phyloP scores from a whole-genome alignment of 2,888 invertebrate genomes.

The Orthosia gracilis region DNA sequence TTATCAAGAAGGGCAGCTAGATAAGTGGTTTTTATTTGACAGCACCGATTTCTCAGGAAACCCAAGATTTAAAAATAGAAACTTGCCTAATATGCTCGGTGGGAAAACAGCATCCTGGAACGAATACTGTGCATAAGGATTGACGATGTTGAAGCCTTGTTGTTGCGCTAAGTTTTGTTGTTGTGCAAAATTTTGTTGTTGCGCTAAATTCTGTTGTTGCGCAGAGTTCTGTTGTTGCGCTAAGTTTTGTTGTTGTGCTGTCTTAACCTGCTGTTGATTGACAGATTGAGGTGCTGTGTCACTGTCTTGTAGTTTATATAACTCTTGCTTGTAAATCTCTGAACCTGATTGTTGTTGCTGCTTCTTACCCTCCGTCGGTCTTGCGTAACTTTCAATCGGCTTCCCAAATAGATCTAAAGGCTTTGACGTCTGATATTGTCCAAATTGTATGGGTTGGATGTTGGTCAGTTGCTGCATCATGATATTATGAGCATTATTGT shows the following conservation, averaged over 20 bases:
- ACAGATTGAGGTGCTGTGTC: slow-evolving; percentile 82
- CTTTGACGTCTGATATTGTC: slow-evolving; percentile 81
- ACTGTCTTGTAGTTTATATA: slow-evolving; percentile 85
- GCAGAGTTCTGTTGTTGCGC: not conserved
- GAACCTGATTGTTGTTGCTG: slow-evolving; percentile 70
- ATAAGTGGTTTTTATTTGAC: too few species aligned
- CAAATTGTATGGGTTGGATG: slow-evolving; percentile 84
- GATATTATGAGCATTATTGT: slow-evolving; percentile 75
- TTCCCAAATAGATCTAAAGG: slow-evolving; percentile 82
- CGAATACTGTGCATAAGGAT: slow-evolving; percentile 81
- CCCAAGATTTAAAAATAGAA: not conserved
- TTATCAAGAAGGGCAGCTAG: not conserved
- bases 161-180: slow-evolving; percentile 76
- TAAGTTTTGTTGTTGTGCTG: slow-evolving; percentile 65
- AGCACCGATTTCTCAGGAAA: not conserved
- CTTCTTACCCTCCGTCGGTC: slow-evolving; percentile 78
- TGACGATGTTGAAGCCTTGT: slow-evolving; percentile 73
- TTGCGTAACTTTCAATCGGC: slow-evolving; percentile 80
- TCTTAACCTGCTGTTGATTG: slow-evolving; percentile 85
- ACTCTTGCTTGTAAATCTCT: slow-evolving; percentile 86
- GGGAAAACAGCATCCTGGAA: slow-evolving; percentile 84
- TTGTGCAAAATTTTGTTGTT: not conserved
- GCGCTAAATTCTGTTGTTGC: not conserved
- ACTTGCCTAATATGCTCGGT: slow-evolving; percentile 85
- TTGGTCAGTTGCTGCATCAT: slow-evolving; percentile 84